Base-by-base conservation (phyloP, 1,140 invertebrate species). In the Camponotus pennsylvanicus region DNA sequence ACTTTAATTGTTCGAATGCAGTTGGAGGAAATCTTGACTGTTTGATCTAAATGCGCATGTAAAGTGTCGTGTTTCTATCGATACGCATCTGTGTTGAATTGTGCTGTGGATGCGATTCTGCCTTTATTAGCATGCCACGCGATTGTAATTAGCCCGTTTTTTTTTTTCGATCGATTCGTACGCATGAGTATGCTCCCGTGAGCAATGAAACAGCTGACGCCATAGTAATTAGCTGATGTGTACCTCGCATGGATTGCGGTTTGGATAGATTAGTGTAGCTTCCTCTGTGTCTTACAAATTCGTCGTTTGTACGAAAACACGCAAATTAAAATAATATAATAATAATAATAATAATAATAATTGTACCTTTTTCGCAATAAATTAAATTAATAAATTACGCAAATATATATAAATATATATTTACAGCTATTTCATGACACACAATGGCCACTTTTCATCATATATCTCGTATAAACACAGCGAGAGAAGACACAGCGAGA, bases 181-280 rank as follows among this genome's bases (percentile, higher is more conserved):
- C 64, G 37, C 78, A 69, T 32, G 77, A 79, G 77, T 67, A 32
- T 40, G 34, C 21, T 4, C 9, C 66, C 37, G 78, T 52, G 49
- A 57, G 66, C 78, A 70, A 70, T 80, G 64, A 32, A 80, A 66
- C 78, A 80, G 78, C 78, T 80, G 78, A 57, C 78, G 78, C 78
- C 78, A 79, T 32, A 40, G 78, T 80, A 80, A 80, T 80, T 80
- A 80, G 78, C 78, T 80, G 78, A 70, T 80, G 78, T 80, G 78
- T 40, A 80, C 64, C 64, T 80, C 78, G 37, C 66, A 80, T 70
- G 49, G 49, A 52, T 70, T 80, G 66, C 55, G 49, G 66, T 57
- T 59, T 32, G 49, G n/a, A 57, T 80, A 52, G 15, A 80, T 80
- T 52, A 79, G n/a, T 34, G 49, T 70, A 42, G 15, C 66, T 21